Base-by-base conservation (phyloP, 2,113 vertebrate species). In the Oryzias melastigma region DNA sequence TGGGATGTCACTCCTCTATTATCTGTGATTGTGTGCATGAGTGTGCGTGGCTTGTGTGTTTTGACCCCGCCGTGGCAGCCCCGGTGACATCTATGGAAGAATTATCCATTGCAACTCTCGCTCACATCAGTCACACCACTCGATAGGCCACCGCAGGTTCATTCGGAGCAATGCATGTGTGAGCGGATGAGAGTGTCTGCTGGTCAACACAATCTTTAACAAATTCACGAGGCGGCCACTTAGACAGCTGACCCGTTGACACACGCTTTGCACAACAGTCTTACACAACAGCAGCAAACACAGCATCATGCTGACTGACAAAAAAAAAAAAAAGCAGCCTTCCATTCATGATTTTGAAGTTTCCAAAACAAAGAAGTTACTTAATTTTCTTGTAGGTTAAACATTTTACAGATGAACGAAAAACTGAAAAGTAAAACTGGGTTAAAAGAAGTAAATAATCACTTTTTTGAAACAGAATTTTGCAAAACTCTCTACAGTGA, bases 11-110 rank as follows among this genome's bases (percentile, higher is more conserved):
- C 50, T 65, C 43, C 57, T 65, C 44, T 68, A 42, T 48, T 51
- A 43, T 56, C 29, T 52, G 60, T 19, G 48, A 20, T 35, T 62
- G 69, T 69, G 51, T 55, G 65, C 58, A 41, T 51, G 69, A 40
- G 46, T 48, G 20, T 59, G 65, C 40, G 62, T 68, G 66, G 49
- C 59, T 48, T 59, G 60, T 45, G 54, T 50, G 65, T 73, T 73
- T 60, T 84, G 84, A 89, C 84, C 81, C 84, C 75, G 70, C 58
- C 68, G 71, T 74, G 71, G 67, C 71, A 83, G 78, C 62, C 80
- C 35, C 85, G 78, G 82, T 86, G 82, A 89, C 85, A 82, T 82
- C 73, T 69, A 78, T 73, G 69, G 79, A 87, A 74, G 75, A 88
- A 87, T 87, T 84, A 88, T 84, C 81, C 65, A 55, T 77, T 60